Evolutionary conservation across 2,888 invertebrate species (phyloP).

Genomic region (Metalampra italica): DNA sequence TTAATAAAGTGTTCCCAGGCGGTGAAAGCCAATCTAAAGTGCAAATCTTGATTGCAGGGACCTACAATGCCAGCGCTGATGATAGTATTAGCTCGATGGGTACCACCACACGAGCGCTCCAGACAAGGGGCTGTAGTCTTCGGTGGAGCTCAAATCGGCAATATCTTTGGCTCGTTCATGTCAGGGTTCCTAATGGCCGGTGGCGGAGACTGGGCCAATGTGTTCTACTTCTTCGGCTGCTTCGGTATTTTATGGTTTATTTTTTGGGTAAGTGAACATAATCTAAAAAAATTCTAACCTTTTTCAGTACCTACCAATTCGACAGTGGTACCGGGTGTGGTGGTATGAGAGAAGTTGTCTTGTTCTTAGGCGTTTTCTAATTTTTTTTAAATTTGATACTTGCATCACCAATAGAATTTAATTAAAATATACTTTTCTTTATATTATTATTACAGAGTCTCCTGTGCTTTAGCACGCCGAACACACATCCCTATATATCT

Average conservation of each 20-base stretch:
- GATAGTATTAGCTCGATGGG: slow-evolving; percentile 80
- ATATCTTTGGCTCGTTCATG: slow-evolving; percentile 77
- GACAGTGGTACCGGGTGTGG: no score
- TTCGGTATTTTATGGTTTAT: slow-evolving; percentile 79
- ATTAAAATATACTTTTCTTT: no score
- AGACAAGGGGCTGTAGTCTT: slow-evolving; percentile 79
- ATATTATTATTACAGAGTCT: slow-evolving; percentile 51
- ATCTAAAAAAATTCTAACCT: no score
- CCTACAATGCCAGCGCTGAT: slow-evolving; percentile 86
- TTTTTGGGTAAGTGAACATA: slow-evolving; percentile 59
- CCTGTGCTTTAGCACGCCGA: slow-evolving; percentile 74
- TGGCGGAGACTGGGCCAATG: slow-evolving; percentile 75
- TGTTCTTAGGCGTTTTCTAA: no score
- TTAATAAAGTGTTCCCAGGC: no score
- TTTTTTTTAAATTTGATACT: no score
- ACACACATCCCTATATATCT: slow-evolving; percentile 76
- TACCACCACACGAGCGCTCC: slow-evolving; percentile 79
- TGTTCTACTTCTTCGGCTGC: slow-evolving; percentile 80
- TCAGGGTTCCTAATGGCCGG: slow-evolving; percentile 75
- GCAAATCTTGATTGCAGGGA: slow-evolving; percentile 71
- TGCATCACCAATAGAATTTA: no score
- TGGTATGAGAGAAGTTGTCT: no score
- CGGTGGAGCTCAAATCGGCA: slow-evolving; percentile 79
- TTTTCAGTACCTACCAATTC: no score
- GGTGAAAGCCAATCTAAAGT: background rate